phyloP scores from a whole-genome alignment of 2,113 vertebrate species.

The Bombycilla garrulus region DNA sequence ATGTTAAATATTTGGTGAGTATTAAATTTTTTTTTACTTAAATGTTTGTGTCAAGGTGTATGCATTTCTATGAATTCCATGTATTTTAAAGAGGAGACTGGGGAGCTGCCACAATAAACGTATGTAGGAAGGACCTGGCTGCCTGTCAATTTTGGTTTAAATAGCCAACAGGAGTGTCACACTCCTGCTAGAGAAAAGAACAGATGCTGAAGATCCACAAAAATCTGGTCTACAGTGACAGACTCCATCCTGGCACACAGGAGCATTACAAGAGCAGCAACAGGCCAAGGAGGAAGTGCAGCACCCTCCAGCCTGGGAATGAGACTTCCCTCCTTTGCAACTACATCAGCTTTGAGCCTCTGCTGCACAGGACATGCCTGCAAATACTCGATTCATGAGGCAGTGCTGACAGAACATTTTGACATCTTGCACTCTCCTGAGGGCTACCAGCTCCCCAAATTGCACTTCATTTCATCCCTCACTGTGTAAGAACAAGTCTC shows the following conservation, averaged over 20 bases:
- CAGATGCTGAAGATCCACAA: not conserved
- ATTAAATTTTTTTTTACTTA: not conserved
- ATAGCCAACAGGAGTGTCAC: not conserved
- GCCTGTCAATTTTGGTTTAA: not conserved
- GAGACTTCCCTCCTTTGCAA: not conserved
- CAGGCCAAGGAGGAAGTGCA: not conserved
- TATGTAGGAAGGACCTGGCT: not conserved
- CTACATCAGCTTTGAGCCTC: not conserved
- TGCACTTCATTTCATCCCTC: not conserved
- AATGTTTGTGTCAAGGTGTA: not conserved
- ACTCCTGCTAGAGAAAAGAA: not conserved
- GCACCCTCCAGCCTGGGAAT: not conserved
- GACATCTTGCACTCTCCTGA: not conserved
- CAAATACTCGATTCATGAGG: not conserved
- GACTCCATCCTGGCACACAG: not conserved
- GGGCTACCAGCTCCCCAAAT: not conserved
- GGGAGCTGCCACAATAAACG: not conserved
- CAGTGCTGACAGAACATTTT: not conserved
- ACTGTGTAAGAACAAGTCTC: not conserved
- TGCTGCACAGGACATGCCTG: rapidly evolving
- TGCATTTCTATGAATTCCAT: not conserved
- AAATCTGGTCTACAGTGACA: not conserved
- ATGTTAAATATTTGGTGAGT: not conserved
- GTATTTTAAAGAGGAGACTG: not conserved
- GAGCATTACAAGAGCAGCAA: not conserved